Conservation (phyloP, 2,888 invertebrate species). For the Disparrhopalites patrizii region DNA sequence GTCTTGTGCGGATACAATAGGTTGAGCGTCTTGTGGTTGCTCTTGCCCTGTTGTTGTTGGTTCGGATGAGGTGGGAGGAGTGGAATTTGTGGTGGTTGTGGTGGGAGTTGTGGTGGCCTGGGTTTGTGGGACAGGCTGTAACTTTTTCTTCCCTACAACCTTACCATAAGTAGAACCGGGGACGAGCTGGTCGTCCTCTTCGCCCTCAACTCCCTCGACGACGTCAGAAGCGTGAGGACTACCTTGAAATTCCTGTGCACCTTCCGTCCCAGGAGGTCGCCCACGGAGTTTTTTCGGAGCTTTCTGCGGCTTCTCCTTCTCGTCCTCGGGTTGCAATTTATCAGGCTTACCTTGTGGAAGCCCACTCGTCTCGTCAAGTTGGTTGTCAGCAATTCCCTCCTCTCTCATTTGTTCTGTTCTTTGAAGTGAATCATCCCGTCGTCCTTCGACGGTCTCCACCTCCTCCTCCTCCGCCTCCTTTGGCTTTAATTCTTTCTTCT, state of each 20-base stretch:
- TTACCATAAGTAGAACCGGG: conserved; percentile 19
- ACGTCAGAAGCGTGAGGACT: not conserved
- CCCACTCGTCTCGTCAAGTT: conserved; percentile 13
- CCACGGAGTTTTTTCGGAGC: not conserved
- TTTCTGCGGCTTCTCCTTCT: too few species aligned
- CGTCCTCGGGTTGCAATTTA: too few species aligned
- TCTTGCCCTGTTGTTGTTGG: too few species aligned
- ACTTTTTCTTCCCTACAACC: not conserved
- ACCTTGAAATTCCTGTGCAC: not conserved
- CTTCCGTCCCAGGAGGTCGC: conserved; percentile 1
- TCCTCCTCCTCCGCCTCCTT: conserved; percentile 5
- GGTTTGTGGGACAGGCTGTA: not conserved
- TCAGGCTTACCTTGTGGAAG: conserved; percentile 11
- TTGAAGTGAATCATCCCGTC: not conserved
- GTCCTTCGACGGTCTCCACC: not conserved
- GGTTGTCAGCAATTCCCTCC: not conserved
- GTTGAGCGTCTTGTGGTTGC: not conserved
- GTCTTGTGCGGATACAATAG: not conserved
- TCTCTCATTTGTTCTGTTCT: not conserved
- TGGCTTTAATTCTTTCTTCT: conserved; percentile 22
- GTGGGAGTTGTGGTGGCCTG: not conserved
- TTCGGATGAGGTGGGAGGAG: not conserved
- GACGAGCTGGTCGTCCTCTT: not conserved
- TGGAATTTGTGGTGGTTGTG: too few species aligned
- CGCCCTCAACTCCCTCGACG: not conserved